Evolutionary conservation across 1,140 invertebrate species (phyloP), one percentile per base, ranked within the genome.

Genomic region (Drosophila equinoxialis): DNA sequence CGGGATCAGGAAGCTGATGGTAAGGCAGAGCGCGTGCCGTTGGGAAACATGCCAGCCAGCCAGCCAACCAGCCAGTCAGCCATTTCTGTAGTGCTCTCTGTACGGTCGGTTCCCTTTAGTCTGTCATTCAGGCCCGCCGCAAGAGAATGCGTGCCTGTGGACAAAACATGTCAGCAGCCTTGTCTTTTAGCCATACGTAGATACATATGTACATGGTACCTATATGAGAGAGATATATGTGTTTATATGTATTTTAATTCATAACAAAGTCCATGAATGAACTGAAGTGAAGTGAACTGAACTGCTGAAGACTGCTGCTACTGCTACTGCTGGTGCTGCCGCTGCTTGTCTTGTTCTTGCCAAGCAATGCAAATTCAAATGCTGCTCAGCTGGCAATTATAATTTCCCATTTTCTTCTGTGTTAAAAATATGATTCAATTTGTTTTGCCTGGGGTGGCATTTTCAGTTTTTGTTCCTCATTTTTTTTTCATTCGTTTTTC

Each of bases 381-480:
- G 78, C 45, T 70, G 63, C 72, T 81, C 84, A 77, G 80, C 74
- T 87, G 83, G 83, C 84, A 87, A 87, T 87, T 87, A 87, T 87
- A 87, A 89, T 87, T 87, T 78, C 79, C 83, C 86, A 76, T 77
- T 86, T 85, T 71, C 65, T 71, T 69, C 65, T 82, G 71, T 74
- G 83, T 72, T 87, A 86, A 86, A 86, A 86, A 86, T 86, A 86
- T 81, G 82, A 86, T 86, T 86, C 82, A 86, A 86, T 86, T 86
- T 76, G 72, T 81, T 75, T 71, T 73, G 68, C 69, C 75, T 72
- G 74, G 45, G 35, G 59, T 61, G 59, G 20, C 39, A 41, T 26
- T 26, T 23, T 51, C 8, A 30, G 30, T 30, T 30, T 30, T 30
- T 30, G 30, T 30, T 30, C 30, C 30, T 30, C 30, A 30, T 30